A percentile compares a stretch with the other conserved stretches of the same genome.
Evolutionary conservation across 2,113 vertebrate genomes (phyloP).

Genomic region (Mustelus asterias): DNA sequence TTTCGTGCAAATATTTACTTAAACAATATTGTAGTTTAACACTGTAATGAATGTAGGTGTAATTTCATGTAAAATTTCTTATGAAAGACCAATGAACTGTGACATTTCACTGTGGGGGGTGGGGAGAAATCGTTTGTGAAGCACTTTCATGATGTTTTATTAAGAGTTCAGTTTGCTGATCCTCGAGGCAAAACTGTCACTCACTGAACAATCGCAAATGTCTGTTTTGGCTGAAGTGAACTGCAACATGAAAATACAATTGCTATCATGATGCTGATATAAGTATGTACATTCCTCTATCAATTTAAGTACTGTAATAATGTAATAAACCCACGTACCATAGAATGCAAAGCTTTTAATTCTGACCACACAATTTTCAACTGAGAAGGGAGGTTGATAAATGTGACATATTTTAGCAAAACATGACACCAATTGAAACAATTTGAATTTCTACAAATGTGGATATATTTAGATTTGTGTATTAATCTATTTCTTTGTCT

Average conservation of each 20-base stretch:
- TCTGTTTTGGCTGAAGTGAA: conserved; percentile 36
- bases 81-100: conserved; percentile 49
- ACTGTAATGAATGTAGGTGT: conserved; percentile 54
- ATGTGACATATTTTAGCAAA: no score
- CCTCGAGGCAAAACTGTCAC: conserved; percentile 31
- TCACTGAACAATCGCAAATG: conserved; percentile 31
- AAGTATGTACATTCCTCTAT: not conserved
- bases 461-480: not conserved
- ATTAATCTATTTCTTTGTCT: conserved; percentile 13
- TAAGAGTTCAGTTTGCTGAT: conserved; percentile 42
- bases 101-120: conserved; percentile 45
- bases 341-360: not conserved
- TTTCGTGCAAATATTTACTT: conserved; percentile 68
- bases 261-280: conserved; percentile 31
- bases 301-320: not conserved
- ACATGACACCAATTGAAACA: not conserved
- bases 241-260: conserved; percentile 37
- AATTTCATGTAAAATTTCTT: conserved; percentile 50
- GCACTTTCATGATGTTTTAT: conserved; percentile 49
- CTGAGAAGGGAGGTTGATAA: not conserved
- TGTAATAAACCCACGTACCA: not conserved
- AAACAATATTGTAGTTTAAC: conserved; percentile 55
- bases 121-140: conserved; percentile 42
- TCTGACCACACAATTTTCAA: not conserved
- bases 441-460: not conserved